Conservation (phyloP, 1,140 invertebrate genomes). For the Drosophila pruinosa region DNA sequence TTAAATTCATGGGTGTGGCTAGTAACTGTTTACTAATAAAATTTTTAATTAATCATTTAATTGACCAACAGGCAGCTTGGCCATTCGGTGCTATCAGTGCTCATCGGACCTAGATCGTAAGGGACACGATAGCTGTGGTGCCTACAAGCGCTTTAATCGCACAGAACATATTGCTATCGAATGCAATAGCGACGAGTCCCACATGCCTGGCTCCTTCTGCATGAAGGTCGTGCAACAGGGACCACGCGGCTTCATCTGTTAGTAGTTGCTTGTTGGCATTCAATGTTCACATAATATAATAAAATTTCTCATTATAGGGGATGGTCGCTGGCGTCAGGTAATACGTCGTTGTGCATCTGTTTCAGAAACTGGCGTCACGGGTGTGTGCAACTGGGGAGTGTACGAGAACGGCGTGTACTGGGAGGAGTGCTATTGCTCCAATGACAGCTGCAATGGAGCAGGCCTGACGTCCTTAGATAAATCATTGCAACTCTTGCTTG, state of each 20-base stretch:
- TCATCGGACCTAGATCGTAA: slow-evolving; percentile 90
- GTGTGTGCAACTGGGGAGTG: slow-evolving; percentile 97
- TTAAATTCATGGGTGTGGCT: slow-evolving; percentile 61
- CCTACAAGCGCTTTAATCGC: slow-evolving; percentile 92
- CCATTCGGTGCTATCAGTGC: slow-evolving; percentile 93
- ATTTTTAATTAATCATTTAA: slow-evolving; percentile 15
- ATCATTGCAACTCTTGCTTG: slow-evolving; percentile 47
- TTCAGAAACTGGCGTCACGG: slow-evolving; percentile 93
- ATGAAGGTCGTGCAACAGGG: slow-evolving; percentile 95
- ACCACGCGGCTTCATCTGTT: slow-evolving; percentile 95
- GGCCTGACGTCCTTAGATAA: slow-evolving; percentile 33
- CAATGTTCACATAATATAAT: neutral
- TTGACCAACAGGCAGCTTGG: slow-evolving; percentile 52
- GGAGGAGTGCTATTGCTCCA: slow-evolving; percentile 97
- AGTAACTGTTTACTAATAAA: slow-evolving; percentile 20
- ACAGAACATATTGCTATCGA: slow-evolving; percentile 92
- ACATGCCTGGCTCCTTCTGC: slow-evolving; percentile 96
- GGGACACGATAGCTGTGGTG: slow-evolving; percentile 92
- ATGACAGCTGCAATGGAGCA: slow-evolving; percentile 91
- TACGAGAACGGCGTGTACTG: slow-evolving; percentile 96
- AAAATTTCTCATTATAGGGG: slow-evolving; percentile 88
- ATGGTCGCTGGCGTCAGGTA: slow-evolving; percentile 96
- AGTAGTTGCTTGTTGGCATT: slow-evolving; percentile 67
- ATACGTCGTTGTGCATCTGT: slow-evolving; percentile 95
- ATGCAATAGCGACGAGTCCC: slow-evolving; percentile 94